Base-by-base conservation (phyloP, 2,797 vertebrate genomes). In the Xerus rutilus region DNA sequence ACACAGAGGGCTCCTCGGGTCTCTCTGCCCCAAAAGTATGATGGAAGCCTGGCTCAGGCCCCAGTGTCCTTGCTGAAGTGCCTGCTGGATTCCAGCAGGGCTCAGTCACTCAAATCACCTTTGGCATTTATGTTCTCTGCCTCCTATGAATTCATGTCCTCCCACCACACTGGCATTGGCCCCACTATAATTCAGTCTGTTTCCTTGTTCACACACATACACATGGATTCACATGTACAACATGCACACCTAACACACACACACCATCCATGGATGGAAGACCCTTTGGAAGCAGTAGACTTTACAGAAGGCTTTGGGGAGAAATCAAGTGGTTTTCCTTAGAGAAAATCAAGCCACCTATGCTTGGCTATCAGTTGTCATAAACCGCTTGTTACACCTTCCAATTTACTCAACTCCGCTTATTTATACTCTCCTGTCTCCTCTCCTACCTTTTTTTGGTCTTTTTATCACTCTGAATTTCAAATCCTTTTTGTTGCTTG, bases 281-380 rank as follows among this genome's bases (percentile, higher is more conserved):
- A 72, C 20, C 5, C 18, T 89, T 69, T 47, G 67, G 10, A 86
- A 95, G 30, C 13, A 74, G 32, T 25, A 86, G 15, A 57, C 35
- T 85, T 87, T 74, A 65, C 21, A 74, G 59, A 81, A 54, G 15
- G 23, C 59, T 81, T 76, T 6, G 30, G 28, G 52, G 13, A 88
- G 73, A 67, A 77, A 91, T 21, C 45, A n/a, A 32, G 39, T 82
- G 45, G 39, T 49, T 96, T 86, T 25, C 77, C 81, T 52, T 35
- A 86, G 15, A 77, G 64, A 86, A 90, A 78, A 59, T 78, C 47
- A 84, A 93, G 47, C 23, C 21, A 64, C 21, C 45, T 86, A 47
- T 86, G 14, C 64, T 73, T 92, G 35, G 54, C 39, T 62, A n/a
- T 54, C 70, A 83, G 47, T 67, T 79, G 21, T 78, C 47, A 35